Conservation (phyloP, 2,888 invertebrate genomes). For the Pyrocoelia pectoralis region DNA sequence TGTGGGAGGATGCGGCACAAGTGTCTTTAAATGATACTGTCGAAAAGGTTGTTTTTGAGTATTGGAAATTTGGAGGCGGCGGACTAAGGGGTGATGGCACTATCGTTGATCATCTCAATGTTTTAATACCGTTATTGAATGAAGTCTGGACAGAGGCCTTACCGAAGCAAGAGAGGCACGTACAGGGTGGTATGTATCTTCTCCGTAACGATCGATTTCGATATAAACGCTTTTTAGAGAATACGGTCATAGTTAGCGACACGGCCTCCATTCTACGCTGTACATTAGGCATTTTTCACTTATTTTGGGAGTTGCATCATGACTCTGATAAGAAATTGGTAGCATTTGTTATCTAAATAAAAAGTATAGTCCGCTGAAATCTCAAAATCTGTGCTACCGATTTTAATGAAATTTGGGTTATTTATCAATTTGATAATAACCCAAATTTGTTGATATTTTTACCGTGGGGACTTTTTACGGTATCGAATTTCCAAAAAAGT, state of each 20-base stretch:
- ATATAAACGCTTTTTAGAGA: too few relatives aligned
- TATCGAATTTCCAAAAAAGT: too few relatives aligned
- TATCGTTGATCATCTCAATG: constrained; percentile 66
- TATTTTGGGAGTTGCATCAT: constrained; percentile 30
- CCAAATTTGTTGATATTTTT: too few relatives aligned
- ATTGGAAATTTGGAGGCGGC: not conserved
- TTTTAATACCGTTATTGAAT: constrained; percentile 78
- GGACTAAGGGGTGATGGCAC: not conserved
- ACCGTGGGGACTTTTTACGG: too few relatives aligned
- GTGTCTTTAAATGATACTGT: constrained; percentile 15
- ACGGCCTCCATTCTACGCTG: not conserved
- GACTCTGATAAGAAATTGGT: constrained; percentile 4
- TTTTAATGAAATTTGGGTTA: too few relatives aligned
- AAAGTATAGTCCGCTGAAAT: too few relatives aligned
- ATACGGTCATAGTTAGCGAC: not conserved
- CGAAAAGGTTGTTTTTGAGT: not conserved
- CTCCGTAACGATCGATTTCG: too few relatives aligned
- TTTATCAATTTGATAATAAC: too few relatives aligned
- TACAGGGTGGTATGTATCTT: not conserved
- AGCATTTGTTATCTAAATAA: not conserved
- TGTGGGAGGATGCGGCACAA: not conserved
- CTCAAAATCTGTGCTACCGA: too few relatives aligned
- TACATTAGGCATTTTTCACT: not conserved
- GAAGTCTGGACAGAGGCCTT: constrained; percentile 87
- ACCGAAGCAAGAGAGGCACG: constrained; percentile 55